Evolutionary conservation across 92 coral and sea anemone species (phyloP).

Genomic region (Isaurus tuberculatus): DNA sequence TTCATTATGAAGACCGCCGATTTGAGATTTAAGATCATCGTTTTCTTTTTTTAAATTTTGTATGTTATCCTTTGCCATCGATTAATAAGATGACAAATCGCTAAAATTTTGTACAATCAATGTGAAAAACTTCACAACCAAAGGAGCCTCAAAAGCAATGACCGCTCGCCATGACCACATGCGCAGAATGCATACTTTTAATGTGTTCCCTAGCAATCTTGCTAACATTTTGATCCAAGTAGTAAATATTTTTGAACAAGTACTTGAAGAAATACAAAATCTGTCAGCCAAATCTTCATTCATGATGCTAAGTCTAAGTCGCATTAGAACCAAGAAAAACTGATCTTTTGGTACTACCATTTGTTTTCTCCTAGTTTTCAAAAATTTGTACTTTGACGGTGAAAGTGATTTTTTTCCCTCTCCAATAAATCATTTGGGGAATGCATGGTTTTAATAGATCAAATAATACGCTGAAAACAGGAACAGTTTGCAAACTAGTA

Average conservation of each 20-base stretch:
- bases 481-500: constrained; percentile 47
- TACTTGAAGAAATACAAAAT: constrained; percentile 44
- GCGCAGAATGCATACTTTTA: constrained; percentile 39
- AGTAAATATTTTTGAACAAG: constrained; percentile 46
- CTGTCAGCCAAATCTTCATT: constrained; percentile 54
- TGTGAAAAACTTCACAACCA: no score
- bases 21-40: no score
- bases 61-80: no score
- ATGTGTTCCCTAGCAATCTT: constrained; percentile 38
- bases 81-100: no score
- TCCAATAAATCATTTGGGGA: constrained; percentile 47
- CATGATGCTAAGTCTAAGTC: constrained; percentile 40
- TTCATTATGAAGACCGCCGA: no score
- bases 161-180: no score
- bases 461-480: constrained; percentile 43
- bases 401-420: constrained; percentile 44
- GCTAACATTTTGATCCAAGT: constrained; percentile 49
- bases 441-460: constrained; percentile 39
- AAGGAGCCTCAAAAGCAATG: no score
- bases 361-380: constrained; percentile 25
- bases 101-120: no score
- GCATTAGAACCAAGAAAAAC: constrained; percentile 50
- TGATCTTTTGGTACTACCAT: constrained; percentile 36
- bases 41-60: no score
- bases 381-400: constrained; percentile 33